Evolutionary conservation across 2,888 invertebrate species (phyloP).

Genomic region (Choreutis nemorana): DNA sequence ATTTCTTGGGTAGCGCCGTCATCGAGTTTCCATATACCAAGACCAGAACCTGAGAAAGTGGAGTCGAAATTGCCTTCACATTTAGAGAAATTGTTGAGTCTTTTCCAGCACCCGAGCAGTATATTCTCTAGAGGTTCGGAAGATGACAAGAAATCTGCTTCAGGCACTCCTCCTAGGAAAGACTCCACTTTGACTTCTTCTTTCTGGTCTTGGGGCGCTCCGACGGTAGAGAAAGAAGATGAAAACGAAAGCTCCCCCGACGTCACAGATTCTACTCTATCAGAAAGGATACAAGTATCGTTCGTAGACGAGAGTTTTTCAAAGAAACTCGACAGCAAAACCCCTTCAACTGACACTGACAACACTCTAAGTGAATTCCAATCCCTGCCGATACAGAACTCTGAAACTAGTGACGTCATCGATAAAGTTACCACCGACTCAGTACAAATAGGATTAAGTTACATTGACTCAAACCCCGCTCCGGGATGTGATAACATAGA

Average conservation of each 20-base stretch:
- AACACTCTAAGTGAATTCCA: conserved; percentile 56
- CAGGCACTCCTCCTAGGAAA: conserved; percentile 50
- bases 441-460: conserved; percentile 60
- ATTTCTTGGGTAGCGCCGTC: conserved; percentile 69
- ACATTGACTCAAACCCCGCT: conserved; percentile 27
- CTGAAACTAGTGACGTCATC: conserved; percentile 39
- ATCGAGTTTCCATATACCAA: conserved; percentile 42
- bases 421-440: conserved; percentile 49
- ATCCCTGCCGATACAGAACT: conserved; percentile 29
- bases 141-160: conserved; percentile 46
- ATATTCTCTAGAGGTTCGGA: conserved; percentile 62
- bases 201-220: conserved; percentile 58
- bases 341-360: conserved; percentile 55
- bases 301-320: conserved; percentile 57
- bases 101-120: conserved; percentile 71
- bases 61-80: conserved; percentile 61
- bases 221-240: conserved; percentile 27
- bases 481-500: conserved; percentile 38
- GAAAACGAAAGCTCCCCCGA: conserved; percentile 41
- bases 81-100: conserved; percentile 70
- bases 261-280: conserved; percentile 51
- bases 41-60: conserved; percentile 34
- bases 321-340: conserved; percentile 49
- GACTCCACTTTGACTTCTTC: conserved; percentile 50
- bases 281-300: conserved; percentile 53